Evolutionary conservation across 2,797 vertebrate species (phyloP).

Genomic region (Xenops minutus): DNA sequence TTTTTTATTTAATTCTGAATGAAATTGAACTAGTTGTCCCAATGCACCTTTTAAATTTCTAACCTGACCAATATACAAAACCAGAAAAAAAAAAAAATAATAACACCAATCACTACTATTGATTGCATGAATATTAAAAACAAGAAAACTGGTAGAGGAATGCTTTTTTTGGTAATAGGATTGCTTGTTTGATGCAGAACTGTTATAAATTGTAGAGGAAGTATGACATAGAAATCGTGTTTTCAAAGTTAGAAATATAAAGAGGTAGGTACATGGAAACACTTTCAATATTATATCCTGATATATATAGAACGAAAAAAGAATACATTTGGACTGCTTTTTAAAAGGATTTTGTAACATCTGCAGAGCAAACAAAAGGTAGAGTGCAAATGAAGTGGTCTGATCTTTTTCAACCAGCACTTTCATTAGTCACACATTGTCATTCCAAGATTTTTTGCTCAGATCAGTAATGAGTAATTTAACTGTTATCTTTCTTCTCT

Average conservation of each 20-base stretch:
- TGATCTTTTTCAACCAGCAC: not conserved
- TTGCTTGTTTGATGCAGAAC: not conserved
- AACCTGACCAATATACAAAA: not conserved
- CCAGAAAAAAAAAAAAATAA: not conserved
- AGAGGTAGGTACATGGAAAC: not conserved
- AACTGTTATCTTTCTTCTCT: not conserved
- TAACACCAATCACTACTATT: not conserved
- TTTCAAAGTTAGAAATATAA: not conserved
- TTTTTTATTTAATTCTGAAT: not conserved
- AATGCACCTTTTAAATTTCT: not conserved
- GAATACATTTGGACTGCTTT: fast-evolving
- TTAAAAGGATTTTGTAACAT: not conserved
- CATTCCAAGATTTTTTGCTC: not conserved
- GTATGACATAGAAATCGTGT: fast-evolving
- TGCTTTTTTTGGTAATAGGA: not conserved
- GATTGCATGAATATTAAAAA: not conserved
- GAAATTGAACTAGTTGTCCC: not conserved
- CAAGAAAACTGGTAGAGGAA: not conserved
- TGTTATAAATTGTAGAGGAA: not conserved
- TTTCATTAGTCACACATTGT: not conserved
- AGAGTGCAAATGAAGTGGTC: not conserved
- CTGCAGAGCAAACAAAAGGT: not conserved
- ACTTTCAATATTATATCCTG: not conserved
- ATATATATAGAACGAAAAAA: not conserved
- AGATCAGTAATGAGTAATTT: not conserved